phyloP scores from a whole-genome alignment of 2,888 invertebrate species.

The Neoitamus cyanurus region DNA sequence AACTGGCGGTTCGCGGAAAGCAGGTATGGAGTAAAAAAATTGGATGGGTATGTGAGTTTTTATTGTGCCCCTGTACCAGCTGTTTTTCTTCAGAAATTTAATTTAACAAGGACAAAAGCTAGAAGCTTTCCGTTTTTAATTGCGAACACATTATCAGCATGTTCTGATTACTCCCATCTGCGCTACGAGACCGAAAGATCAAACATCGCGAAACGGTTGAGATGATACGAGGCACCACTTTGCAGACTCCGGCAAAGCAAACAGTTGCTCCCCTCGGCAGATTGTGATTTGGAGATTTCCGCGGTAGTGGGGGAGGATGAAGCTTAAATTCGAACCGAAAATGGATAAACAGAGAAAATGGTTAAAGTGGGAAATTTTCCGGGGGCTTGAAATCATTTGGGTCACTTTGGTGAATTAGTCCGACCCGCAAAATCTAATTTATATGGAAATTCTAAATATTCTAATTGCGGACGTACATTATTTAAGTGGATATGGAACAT shows the following conservation, averaged over 20 bases:
- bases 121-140: background rate
- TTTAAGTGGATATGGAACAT: constrained; percentile 16
- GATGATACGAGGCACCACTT: background rate
- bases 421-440: constrained; percentile 29
- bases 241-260: background rate
- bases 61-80: background rate
- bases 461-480: constrained; percentile 37
- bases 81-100: background rate
- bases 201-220: background rate
- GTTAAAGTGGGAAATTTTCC: constrained; percentile 10
- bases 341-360: constrained; percentile 7
- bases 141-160: background rate
- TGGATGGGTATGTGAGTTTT: background rate
- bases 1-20: background rate
- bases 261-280: background rate
- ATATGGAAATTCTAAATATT: constrained; percentile 38
- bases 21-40: background rate
- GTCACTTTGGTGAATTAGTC: constrained; percentile 25
- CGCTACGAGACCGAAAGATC: background rate
- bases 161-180: background rate
- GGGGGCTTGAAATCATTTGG: constrained; percentile 18
- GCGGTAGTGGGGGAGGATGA: background rate
- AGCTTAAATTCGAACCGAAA: background rate
- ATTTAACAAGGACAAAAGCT: background rate
- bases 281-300: background rate